Evolutionary conservation across 2,797 vertebrate species (phyloP), one percentile per base, ranked within the genome.

Genomic region (Scomberomorus guttatus): DNA sequence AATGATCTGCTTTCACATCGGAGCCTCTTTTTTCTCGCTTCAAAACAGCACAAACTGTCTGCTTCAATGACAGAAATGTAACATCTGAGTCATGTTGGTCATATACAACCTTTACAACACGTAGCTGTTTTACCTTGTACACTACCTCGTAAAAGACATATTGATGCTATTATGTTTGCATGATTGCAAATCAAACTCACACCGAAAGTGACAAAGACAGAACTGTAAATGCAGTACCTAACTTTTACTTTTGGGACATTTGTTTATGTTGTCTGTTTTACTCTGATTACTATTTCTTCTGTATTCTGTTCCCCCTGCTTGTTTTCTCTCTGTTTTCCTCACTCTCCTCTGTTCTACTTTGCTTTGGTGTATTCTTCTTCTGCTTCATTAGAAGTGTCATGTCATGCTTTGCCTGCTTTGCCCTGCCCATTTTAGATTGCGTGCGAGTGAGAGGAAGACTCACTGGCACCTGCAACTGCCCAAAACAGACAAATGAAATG

Each of bases 381-480:
- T 76, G 66, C 64, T 64, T 76, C 60, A 81, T 69, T 78, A 66
- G 32, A n/a, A n/a, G n/a, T 52, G 37, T 57, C 52, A 61, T 46
- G 29, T 79, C 61, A 65, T 82, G 52, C 56, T 74, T 70, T 51
- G 61, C 65, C 55, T 71, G 34, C 50, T 81, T 72, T 34, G 67
- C 62, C 62, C 71, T 60, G 74, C 20, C 51, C 67, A 60, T 74
- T 82, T 61, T 90, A 85, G 79, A 89, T 90, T 79, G 87, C 81
- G 83, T 91, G 88, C 69, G 48, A 88, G 71, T 68, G 66, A 48
- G 66, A 81, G 79, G 74, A 86, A 81, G 82, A 90, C 82, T 88
- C 70, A 77, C 61, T 86, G 86, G 88, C 89, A 90, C 83, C 85
- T 83, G 73, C 83, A 90, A 77, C 92, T 70, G 87, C 83, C 89